Evolutionary conservation across 2,113 vertebrate species (phyloP).

Genomic region (Sturnus vulgaris): DNA sequence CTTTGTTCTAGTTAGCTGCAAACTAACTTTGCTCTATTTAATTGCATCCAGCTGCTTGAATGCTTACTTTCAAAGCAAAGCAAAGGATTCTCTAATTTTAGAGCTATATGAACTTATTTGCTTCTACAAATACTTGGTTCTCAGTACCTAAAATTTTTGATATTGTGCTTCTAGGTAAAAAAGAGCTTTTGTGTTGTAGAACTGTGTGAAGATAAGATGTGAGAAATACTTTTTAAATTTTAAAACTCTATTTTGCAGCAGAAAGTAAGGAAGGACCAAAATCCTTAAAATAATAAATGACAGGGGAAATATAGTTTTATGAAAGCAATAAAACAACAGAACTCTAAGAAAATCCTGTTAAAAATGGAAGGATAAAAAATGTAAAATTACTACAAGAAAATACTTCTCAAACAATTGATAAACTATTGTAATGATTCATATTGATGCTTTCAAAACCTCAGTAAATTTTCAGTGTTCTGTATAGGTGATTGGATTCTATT

Average conservation of each 20-base stretch:
- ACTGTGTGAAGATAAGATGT: background rate
- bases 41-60: background rate
- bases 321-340: background rate
- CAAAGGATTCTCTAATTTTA: background rate
- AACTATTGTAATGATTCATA: background rate
- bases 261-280: background rate
- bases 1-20: background rate
- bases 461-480: background rate
- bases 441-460: background rate
- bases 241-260: background rate
- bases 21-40: background rate
- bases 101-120: background rate
- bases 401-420: background rate
- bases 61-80: background rate
- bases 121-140: background rate
- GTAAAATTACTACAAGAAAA: background rate
- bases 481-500: background rate
- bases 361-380: background rate
- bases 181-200: background rate
- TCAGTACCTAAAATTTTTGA: background rate
- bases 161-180: background rate
- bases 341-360: background rate
- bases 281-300: background rate
- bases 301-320: background rate
- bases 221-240: background rate